A percentile compares a stretch with the other conserved stretches of the same genome.
Evolutionary conservation across 2,888 invertebrate species (phyloP).

Genomic region (Luperina nickerlii): DNA sequence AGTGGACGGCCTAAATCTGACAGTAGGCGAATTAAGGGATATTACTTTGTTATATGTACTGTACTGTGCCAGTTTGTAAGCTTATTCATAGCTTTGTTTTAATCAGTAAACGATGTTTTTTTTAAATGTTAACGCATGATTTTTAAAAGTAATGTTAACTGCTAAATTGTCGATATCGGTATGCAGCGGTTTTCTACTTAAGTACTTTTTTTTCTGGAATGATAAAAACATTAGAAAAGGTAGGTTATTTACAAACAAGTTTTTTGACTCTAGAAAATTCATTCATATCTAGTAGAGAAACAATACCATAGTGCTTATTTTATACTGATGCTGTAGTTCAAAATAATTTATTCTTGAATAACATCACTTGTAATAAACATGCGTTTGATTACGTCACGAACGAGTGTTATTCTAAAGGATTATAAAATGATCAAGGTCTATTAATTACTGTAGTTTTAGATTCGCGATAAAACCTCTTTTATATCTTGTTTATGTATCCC

Average conservation of each 20-base stretch:
- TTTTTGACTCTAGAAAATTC: neutral
- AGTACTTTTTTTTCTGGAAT: neutral
- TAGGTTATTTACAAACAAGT: neutral
- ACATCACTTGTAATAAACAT: constrained; percentile 9
- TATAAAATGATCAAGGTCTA: constrained; percentile 9
- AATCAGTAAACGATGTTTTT: constrained; percentile 14
- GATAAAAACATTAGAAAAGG: neutral
- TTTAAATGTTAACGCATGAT: constrained; percentile 2
- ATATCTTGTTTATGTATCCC: constrained; percentile 1
- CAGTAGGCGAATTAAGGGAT: constrained; percentile 59
- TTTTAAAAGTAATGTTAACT: neutral
- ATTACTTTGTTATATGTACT: constrained; percentile 49
- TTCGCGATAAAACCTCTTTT: neutral
- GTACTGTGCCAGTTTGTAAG: constrained; percentile 34
- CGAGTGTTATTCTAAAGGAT: constrained; percentile 12
- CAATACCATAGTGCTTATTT: neutral
- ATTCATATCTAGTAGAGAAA: constrained; percentile 1
- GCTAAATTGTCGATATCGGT: neutral
- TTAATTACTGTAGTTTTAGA: constrained; percentile 14
- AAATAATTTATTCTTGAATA: constrained; percentile 7
- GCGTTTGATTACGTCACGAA: constrained; percentile 26
- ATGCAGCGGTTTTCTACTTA: neutral
- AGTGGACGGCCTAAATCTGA: constrained; percentile 64
- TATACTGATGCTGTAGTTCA: neutral
- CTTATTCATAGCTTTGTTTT: constrained; percentile 30